Base-by-base conservation (phyloP, 2,113 vertebrate genomes). In the Copsychus sechellarum region DNA sequence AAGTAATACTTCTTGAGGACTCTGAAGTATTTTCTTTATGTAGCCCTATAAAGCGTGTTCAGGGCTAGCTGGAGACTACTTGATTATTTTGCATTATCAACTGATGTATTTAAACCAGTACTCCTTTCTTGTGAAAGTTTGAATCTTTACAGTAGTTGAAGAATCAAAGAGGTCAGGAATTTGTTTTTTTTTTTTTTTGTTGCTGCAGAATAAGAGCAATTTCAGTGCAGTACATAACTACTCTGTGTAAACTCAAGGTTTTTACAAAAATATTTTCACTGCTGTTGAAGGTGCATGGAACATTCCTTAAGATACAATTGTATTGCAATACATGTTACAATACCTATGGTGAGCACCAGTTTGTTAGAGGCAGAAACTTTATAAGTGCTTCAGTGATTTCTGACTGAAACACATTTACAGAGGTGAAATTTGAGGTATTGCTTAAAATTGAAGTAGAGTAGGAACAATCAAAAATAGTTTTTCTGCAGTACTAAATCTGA, bases 1-100 rank as follows among this genome's bases (percentile, higher is more conserved):
- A 80, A 92, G 50, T 87, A 94, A 43, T 90, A 23, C 72, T 96
- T 88, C 79, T 88, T 76, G 73, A 76, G 61, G 66, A 57, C 43
- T 86, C 57, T 45, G n/a, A 72, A 91, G 29, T 65, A 47, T 92
- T 89, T 91, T 84, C 81, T 81, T 89, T 53, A 17, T 61, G 50
- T 76, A 45, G 77, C 84, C 11, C 0, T 78, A 24, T 80, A 53
- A 0, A 0, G 50, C 42, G 33, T 76, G 29, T 67, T 85, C 62
- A 34, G 81, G 91, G 58, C 64, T 93, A 34, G 54, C 80, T 74
- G 50, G 47, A 29, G 64, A 21, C 54, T 65, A 4, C 43, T 93
- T 61, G 47, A 8, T 78, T 60, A 18, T 53, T 43, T 43, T 77
- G 10, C 6, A 6, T 70, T 93, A 47, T 25, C 51, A 43, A 53